Evolutionary conservation across 2,797 vertebrate genomes (phyloP).

Genomic region (Atherinosoma microstoma): DNA sequence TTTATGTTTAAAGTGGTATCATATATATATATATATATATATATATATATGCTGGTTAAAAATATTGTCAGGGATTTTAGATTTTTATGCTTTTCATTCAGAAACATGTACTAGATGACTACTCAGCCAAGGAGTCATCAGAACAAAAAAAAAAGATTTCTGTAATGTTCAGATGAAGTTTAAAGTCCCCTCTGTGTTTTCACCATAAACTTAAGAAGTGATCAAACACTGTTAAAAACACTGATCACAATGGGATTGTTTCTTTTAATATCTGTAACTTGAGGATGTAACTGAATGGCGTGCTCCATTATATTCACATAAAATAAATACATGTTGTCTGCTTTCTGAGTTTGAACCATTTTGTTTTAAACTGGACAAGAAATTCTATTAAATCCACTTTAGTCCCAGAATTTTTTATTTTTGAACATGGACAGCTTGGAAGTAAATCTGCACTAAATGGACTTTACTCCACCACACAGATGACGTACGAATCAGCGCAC

Average conservation of each 20-base stretch:
- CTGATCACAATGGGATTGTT: constrained; percentile 24
- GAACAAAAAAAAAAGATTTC: constrained; percentile 6
- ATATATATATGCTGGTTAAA: no score
- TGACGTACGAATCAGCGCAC: neutral
- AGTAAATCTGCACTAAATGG: neutral
- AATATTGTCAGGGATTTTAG: constrained; percentile 10
- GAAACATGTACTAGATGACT: constrained; percentile 31
- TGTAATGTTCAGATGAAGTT: constrained; percentile 15
- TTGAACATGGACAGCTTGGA: neutral
- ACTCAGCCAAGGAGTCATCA: constrained; percentile 69
- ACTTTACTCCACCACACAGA: neutral
- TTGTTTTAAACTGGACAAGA: neutral
- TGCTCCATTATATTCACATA: constrained; percentile 37
- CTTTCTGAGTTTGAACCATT: neutral
- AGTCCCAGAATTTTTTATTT: neutral
- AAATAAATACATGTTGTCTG: constrained; percentile 40
- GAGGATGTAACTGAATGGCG: constrained; percentile 1
- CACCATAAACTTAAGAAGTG: constrained; percentile 2
- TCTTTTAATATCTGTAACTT: constrained; percentile 25
- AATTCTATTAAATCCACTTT: neutral
- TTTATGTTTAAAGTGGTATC: neutral
- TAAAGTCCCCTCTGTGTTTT: constrained; percentile 23
- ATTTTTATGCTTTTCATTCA: constrained; percentile 20
- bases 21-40: no score
- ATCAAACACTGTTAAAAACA: constrained; percentile 14